A percentile compares a stretch with the other conserved stretches of the same genome.
Conservation (phyloP, 2,888 invertebrate genomes). For the Tortricodes alternella region DNA sequence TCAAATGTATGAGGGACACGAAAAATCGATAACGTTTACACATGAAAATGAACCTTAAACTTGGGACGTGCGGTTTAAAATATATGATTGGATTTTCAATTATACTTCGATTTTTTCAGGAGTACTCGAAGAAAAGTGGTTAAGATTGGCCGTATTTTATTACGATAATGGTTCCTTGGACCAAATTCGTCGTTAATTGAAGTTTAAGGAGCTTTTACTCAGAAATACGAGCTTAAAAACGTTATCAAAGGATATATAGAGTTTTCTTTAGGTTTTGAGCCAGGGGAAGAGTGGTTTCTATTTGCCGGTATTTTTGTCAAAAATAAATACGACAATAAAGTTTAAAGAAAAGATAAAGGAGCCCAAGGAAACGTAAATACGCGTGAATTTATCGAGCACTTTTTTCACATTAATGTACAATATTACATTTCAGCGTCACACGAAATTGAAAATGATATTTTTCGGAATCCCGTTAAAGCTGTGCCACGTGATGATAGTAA, state of each 20-base stretch:
- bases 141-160: slow-evolving; percentile 11
- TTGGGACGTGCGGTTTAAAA: neutral
- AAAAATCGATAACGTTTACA: neutral
- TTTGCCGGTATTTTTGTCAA: no score
- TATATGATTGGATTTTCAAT: neutral
- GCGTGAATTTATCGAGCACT: neutral
- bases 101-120: neutral
- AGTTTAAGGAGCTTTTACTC: no score
- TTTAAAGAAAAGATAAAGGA: no score
- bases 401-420: neutral
- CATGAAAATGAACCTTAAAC: neutral
- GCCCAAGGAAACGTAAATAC: no score
- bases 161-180: slow-evolving; percentile 10
- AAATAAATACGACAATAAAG: no score
- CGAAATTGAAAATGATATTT: slow-evolving; percentile 5
- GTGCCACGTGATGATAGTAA: slow-evolving; percentile 18
- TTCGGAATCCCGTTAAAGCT: slow-evolving; percentile 8
- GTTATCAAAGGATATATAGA: no score
- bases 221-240: no score
- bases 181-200: no score
- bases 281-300: no score
- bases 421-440: neutral
- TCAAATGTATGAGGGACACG: slow-evolving; percentile 9
- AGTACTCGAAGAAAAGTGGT: neutral
- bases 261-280: no score